A percentile compares a stretch with the other conserved stretches of the same genome.
These are phyloP conservation scores for Silurus asotus DNA, from an alignment of 2,113 vertebrate genomes.

Conservation along the genomic window DNA sequence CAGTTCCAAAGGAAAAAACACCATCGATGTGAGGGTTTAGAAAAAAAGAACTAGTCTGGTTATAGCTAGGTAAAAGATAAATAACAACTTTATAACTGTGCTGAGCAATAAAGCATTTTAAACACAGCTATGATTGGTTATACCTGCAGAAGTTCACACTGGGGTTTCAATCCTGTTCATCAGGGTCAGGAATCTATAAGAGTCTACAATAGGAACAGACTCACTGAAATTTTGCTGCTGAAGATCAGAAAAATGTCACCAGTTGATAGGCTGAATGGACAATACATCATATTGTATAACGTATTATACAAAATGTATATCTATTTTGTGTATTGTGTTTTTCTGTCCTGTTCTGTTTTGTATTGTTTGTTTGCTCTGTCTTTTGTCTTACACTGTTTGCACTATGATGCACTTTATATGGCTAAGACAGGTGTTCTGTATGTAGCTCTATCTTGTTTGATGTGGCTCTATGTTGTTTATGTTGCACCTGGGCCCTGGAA, in stretches of 20 bases:
- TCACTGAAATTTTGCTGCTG: background rate
- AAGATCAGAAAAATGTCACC: background rate
- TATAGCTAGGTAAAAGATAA: background rate
- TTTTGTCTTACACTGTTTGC: too few relatives aligned
- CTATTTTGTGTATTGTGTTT: too few relatives aligned
- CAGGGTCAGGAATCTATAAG: background rate
- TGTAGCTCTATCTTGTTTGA: too few relatives aligned
- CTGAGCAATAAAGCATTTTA: background rate
- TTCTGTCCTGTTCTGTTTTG: too few relatives aligned
- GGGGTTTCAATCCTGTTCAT: background rate
- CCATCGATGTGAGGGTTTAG: background rate
- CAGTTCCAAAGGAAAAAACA: background rate
- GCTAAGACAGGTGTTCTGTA: too few relatives aligned
- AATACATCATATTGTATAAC: background rate
- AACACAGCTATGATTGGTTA: background rate
- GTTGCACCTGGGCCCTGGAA: too few relatives aligned
- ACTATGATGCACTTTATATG: too few relatives aligned
- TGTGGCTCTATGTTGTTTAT: too few relatives aligned
- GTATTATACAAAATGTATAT: too few relatives aligned
- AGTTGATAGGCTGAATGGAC: background rate
- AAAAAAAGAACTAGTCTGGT: background rate
- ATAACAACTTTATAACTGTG: background rate
- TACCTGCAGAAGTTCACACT: background rate
- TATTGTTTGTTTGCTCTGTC: too few relatives aligned
- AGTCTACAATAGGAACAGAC: background rate